A percentile compares a stretch with the other conserved stretches of the same genome.
These are phyloP conservation scores for Drosophila atroscutellata DNA, from an alignment of 2,888 invertebrate species.

Conservation along the genomic window DNA sequence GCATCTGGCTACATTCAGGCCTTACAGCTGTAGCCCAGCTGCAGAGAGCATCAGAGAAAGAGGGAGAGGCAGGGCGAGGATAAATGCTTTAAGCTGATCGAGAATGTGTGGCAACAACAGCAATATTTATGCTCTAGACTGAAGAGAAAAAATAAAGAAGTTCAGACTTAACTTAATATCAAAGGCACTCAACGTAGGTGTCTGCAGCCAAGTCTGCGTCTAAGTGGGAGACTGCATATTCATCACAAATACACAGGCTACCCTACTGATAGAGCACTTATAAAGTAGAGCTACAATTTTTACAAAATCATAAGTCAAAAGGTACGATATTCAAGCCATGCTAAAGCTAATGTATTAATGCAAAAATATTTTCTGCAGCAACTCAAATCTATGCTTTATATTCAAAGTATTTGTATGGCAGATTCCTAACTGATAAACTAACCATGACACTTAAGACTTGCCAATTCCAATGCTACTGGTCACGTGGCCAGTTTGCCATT, in stretches of 20 bases:
- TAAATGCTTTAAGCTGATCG: slow-evolving; percentile 28
- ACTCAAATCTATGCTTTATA: background rate
- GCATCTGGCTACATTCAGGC: slow-evolving; percentile 46
- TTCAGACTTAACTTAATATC: slow-evolving; percentile 17
- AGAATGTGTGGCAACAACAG: slow-evolving; percentile 21
- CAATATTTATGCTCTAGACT: slow-evolving; percentile 8
- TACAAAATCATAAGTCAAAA: too few relatives aligned
- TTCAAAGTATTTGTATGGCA: background rate
- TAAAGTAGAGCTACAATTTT: background rate
- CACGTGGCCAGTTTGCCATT: slow-evolving; percentile 28
- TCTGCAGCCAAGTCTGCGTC: background rate
- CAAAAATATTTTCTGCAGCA: background rate
- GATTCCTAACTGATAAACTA: slow-evolving; percentile 21
- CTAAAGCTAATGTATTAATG: background rate
- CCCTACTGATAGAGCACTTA: slow-evolving; percentile 5
- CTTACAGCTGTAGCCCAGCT: slow-evolving; percentile 17
- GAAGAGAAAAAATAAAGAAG: background rate
- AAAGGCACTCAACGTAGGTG: slow-evolving; percentile 15
- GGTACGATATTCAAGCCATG: background rate
- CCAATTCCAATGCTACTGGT: slow-evolving; percentile 18
- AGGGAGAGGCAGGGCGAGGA: background rate
- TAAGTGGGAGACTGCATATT: slow-evolving; percentile 14
- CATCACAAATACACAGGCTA: slow-evolving; percentile 11
- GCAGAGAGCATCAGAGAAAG: background rate
- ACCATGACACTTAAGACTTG: background rate